Base-by-base conservation (phyloP, 2,797 vertebrate genomes). In the Falco rusticolus region DNA sequence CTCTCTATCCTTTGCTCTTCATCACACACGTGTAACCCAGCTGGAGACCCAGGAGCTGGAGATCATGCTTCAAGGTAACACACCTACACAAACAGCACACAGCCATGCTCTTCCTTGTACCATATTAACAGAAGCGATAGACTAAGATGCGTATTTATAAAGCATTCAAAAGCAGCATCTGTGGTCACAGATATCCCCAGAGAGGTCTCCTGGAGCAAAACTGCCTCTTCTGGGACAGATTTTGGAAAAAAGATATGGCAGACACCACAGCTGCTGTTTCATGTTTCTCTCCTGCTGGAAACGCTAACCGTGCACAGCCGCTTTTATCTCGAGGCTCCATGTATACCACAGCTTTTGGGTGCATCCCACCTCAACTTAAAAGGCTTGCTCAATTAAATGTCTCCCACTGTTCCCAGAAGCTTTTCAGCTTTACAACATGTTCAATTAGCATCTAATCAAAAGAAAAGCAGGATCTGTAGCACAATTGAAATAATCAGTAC, bases 261-360 rank as follows among this genome's bases (percentile, higher is more conserved):
- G 57, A 18, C 16, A 31, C 5, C 26, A 34, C 6, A 45, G 53
- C 12, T 85, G 48, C 34, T 53, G 14, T 68, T 16, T 54, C 57
- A 33, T 3, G 11, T 41, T 71, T 25, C 16, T 51, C 31, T 85
- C 39, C 54, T 33, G 43, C 60, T 61, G 54, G 72, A 57, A 61
- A 41, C 0, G 0, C 34, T 7, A 18, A 8, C n/a, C 4, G 6
- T 7, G 34, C 28, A 26, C 61, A 22, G 13, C 6, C 2, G 0
- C 83, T 57, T 37, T n/a, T 43, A 33, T 8, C 34, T 39, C 1
- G 0, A 65, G 43, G 51, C 61, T 82, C 75, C 29, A 20, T 10
- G 9, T 14, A 28, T 31, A 25, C 28, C 51, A 60, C 25, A 71
- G 66, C 9, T 59, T 43, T 54, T 64, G 48, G 66, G 50, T 29